phyloP scores from a whole-genome alignment of 2,797 vertebrate species.

The Champsocephalus gunnari region DNA sequence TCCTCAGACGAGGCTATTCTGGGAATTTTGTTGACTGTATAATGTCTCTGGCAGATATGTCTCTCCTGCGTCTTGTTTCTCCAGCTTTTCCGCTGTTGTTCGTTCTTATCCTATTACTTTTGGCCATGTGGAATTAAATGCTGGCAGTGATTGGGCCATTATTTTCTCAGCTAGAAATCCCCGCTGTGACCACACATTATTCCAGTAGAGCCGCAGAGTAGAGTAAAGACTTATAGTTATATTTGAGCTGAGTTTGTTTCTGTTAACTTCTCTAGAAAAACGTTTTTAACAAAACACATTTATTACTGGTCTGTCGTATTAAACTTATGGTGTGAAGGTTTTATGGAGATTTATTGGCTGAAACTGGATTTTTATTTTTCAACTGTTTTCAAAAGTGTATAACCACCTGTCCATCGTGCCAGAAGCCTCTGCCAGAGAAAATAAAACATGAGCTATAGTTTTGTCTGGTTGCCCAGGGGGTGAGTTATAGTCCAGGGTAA shows the following conservation, averaged over 20 bases:
- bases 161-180: conserved; percentile 61
- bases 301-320: not conserved
- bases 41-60: conserved; percentile 45
- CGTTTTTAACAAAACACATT: conserved; percentile 2
- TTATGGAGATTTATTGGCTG: no score
- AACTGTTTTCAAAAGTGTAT: no score
- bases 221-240: conserved; percentile 38
- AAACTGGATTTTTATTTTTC: no score
- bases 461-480: not conserved
- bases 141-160: conserved; percentile 49
- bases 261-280: not conserved
- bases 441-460: not conserved
- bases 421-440: not conserved
- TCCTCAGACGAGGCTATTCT: conserved; percentile 53
- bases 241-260: conserved; percentile 2
- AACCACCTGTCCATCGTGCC: not conserved
- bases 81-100: conserved; percentile 42
- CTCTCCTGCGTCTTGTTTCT: conserved; percentile 42
- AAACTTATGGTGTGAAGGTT: no score
- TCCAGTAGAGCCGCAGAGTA: conserved; percentile 16
- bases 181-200: conserved; percentile 60
- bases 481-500: not conserved
- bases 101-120: conserved; percentile 59
- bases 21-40: conserved; percentile 48
- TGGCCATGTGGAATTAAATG: conserved; percentile 67